Evolutionary conservation across 2,113 vertebrate genomes (phyloP).

Genomic region (Ovis aries): DNA sequence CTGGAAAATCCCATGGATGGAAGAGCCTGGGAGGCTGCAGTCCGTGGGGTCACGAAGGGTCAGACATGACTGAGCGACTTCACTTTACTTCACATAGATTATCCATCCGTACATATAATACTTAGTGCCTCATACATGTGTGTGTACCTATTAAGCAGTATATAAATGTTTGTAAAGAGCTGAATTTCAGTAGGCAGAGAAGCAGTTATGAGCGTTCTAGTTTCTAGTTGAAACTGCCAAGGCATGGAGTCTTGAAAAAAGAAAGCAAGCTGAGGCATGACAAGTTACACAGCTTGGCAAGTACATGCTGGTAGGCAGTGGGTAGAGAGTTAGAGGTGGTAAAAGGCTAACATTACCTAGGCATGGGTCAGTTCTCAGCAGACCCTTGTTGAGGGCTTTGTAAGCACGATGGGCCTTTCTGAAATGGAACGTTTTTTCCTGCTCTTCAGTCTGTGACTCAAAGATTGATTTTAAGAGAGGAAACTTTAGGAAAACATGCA

Average conservation of each 20-base stretch:
- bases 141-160: background rate
- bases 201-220: background rate
- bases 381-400: background rate
- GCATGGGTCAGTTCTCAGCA: background rate
- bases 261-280: background rate
- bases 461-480: conserved; percentile 5
- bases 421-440: background rate
- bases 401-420: background rate
- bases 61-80: no score
- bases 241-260: background rate
- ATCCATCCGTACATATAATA: background rate
- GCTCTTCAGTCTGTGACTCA: background rate
- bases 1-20: no score
- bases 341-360: background rate
- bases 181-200: background rate
- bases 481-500: background rate
- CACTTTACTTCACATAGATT: background rate
- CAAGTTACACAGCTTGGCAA: background rate
- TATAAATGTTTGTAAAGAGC: background rate
- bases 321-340: background rate
- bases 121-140: background rate
- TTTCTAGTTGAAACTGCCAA: background rate
- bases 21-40: no score
- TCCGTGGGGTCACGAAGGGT: no score
- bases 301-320: fast-evolving